phyloP scores from a whole-genome alignment of 2,797 vertebrate species.

The Enteromius paludinosus region DNA sequence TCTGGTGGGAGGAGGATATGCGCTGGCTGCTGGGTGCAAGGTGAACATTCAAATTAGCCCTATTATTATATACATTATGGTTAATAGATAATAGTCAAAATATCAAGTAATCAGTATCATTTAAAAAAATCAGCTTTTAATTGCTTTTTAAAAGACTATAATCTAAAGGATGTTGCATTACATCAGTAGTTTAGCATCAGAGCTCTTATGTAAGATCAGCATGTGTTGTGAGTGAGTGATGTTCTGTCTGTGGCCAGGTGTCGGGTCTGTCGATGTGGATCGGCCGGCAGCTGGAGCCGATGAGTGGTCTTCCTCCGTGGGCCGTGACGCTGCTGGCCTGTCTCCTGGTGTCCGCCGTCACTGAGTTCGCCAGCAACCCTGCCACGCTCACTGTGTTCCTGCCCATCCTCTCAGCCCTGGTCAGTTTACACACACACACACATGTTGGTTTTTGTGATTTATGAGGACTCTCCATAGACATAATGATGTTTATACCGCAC shows the following conservation, averaged over 20 bases:
- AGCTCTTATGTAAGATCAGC: neutral
- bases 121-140: neutral
- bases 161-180: neutral
- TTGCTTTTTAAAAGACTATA: too few relatives aligned
- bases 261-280: slow-evolving; percentile 97
- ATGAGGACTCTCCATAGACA: too few relatives aligned
- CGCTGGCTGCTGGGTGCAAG: slow-evolving; percentile 96
- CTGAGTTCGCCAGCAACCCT: slow-evolving; percentile 97
- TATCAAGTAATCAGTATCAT: too few relatives aligned
- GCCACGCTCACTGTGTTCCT: slow-evolving; percentile 97
- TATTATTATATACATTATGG: too few relatives aligned
- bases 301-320: slow-evolving; percentile 94
- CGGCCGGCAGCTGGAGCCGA: slow-evolving; percentile 92
- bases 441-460: too few relatives aligned
- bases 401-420: slow-evolving; percentile 95
- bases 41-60: slow-evolving; percentile 54
- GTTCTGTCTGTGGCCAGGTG: slow-evolving; percentile 74
- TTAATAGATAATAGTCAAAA: neutral
- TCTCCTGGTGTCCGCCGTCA: slow-evolving; percentile 92
- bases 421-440: slow-evolving; percentile 68
- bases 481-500: too few relatives aligned
- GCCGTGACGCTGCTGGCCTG: slow-evolving; percentile 92
- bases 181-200: neutral
- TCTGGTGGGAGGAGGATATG: slow-evolving; percentile 95
- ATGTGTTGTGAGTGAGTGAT: neutral